These are phyloP conservation scores for Aphidius ervi DNA, from an alignment of 1,140 invertebrate species.

Conservation along the genomic window DNA sequence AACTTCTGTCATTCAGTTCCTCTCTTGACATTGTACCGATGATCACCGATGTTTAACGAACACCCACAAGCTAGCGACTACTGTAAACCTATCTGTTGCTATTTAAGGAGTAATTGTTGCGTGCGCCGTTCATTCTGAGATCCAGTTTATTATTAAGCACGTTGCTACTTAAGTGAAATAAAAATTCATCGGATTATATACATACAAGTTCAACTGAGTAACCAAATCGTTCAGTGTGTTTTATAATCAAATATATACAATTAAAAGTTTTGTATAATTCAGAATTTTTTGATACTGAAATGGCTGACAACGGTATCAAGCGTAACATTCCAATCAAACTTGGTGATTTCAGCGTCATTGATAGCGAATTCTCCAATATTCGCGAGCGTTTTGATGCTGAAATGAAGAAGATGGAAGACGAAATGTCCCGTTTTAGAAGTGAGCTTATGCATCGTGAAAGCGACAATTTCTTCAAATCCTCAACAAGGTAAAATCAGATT, in stretches of 20 bases:
- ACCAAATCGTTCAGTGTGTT: constrained; percentile 2
- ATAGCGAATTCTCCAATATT: constrained; percentile 94
- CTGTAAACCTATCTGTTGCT: constrained; percentile 27
- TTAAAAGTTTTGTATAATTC: not conserved
- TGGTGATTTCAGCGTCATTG: constrained; percentile 91
- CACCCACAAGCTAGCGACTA: constrained; percentile 38
- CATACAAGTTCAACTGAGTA: too few species aligned
- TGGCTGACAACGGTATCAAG: constrained; percentile 74
- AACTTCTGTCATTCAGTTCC: too few species aligned
- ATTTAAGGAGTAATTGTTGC: constrained; percentile 46
- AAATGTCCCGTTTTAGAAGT: constrained; percentile 93
- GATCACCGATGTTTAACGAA: too few species aligned
- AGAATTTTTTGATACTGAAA: constrained; percentile 46
- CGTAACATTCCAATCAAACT: constrained; percentile 90
- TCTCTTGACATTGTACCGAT: too few species aligned
- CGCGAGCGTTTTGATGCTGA: constrained; percentile 92
- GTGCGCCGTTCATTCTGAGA: constrained; percentile 42
- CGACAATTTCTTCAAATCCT: constrained; percentile 84
- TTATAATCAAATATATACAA: constrained; percentile 11
- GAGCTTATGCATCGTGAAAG: constrained; percentile 90
- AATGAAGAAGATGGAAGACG: constrained; percentile 97
- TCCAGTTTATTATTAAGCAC: constrained; percentile 25
- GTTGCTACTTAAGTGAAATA: constrained; percentile 7
- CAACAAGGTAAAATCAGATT: constrained; percentile 64
- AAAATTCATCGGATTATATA: constrained; percentile 15